A percentile compares a stretch with the other conserved stretches of the same genome.
Evolutionary conservation across 2,113 vertebrate genomes (phyloP).

Genomic region (Actenoides lindsayi): DNA sequence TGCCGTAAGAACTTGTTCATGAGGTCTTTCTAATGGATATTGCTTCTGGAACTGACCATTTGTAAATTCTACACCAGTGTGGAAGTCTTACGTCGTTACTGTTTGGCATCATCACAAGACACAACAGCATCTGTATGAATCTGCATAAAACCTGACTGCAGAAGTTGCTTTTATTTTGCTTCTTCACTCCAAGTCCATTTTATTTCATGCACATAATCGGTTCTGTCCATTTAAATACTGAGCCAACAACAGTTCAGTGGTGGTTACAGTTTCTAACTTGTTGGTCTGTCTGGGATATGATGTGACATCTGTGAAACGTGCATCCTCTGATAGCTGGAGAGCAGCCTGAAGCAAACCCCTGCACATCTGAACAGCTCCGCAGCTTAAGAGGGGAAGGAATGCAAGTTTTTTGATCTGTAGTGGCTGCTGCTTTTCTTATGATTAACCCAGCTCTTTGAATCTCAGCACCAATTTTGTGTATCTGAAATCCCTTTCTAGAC

Average conservation of each 20-base stretch:
- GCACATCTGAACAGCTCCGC: not conserved
- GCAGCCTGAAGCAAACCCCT: not conserved
- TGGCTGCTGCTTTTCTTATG: not conserved
- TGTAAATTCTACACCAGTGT: not conserved
- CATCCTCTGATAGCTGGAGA: not conserved
- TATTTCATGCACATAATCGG: not conserved
- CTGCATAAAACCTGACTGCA: not conserved
- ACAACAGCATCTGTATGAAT: not conserved
- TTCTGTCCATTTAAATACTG: not conserved
- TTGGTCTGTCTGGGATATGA: not conserved
- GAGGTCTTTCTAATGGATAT: not conserved
- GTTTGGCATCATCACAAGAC: accelerated
- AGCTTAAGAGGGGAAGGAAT: not conserved
- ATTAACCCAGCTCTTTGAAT: not conserved
- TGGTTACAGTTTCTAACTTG: not conserved
- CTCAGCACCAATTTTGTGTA: not conserved
- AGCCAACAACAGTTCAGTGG: not conserved
- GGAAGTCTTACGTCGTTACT: not conserved
- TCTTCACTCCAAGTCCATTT: not conserved
- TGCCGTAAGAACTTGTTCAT: not conserved
- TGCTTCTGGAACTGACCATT: not conserved
- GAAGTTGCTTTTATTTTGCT: not conserved
- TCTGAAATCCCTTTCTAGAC: not conserved
- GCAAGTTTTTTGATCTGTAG: not conserved
- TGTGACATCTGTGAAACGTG: not conserved